Base-by-base conservation (phyloP, 1,140 invertebrate genomes). In the Drepana arcuata region DNA sequence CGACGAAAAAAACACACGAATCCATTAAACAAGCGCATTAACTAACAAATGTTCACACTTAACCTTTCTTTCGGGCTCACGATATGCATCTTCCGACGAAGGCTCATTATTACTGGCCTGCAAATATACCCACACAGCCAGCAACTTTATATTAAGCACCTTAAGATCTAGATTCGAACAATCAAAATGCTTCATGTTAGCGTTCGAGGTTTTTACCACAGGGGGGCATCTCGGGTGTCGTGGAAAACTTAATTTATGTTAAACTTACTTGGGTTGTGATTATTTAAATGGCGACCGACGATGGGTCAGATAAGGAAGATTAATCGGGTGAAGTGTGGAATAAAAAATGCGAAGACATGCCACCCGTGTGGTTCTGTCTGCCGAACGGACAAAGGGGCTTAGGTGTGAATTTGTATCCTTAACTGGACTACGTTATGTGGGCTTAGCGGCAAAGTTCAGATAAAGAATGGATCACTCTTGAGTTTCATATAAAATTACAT, bases 191-290 rank as follows among this genome's bases (percentile, higher is more conserved):
- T n/a, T n/a, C n/a, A n/a, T n/a, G n/a, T n/a, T n/a, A n/a, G n/a
- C n/a, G n/a, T n/a, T 11, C 24, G 34, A 23, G 28, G 31, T 28
- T 44, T 33, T 42, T 42, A 36, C 27, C 34, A 31, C 34, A 38
- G 25, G 41, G 40, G 41, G 62, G 66, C 65, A 71, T 72, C 60
- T 65, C 57, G 68, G 67, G 69, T 79, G 71, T 75, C 58, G 69
- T 68, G 63, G 74, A 79, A 75, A 75, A 74, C 65, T 79, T 79
- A 79, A 79, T 79, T 75, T 79, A 79, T 79, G 74, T 75, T 70
- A 75, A 75, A 79, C 64, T 69, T 61, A 68, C 65, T 59, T 50
- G 48, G 45, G 51, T 40, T 39, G 57, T 65, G 69, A 75, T 79
- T 74, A 78, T 72, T 74, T 62, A 72, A 65, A 58, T 48, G 59